Evolutionary conservation across 1,140 invertebrate genomes (phyloP), one percentile per base, ranked within the genome.

Genomic region (Danaus melanippus): DNA sequence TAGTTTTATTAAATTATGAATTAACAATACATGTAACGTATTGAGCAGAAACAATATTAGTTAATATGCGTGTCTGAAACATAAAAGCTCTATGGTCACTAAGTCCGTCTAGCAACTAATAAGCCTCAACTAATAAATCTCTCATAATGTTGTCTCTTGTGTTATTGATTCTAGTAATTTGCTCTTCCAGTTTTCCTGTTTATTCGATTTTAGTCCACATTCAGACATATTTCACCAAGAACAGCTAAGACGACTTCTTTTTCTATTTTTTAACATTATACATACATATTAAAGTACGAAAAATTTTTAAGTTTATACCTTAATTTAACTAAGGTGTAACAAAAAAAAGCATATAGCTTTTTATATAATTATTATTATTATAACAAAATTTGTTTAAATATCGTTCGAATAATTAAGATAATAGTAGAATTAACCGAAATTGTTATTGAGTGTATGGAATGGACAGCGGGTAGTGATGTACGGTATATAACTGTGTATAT

Each of bases 121-220:
- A 81, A 81, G 79, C 69, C 70, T 70, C 66, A 65, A 54, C 66
- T 64, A 78, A 83, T 83, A 83, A 83, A 83, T 83, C 78, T 71
- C 56, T 49, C 69, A 75, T 79, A 79, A 83, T 81, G 79, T 74
- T 60, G 64, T 67, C 74, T 15, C 15, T 57, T 46, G 55, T 51
- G 61, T 76, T 83, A 83, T 83, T 83, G 79, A 83, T 83, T 83
- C 70, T 62, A 58, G 53, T 75, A 70, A 76, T 79, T 74, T 70
- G 51, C 49, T 49, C 15, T 15, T 15, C 63, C 58, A 48, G 63
- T 70, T 73, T 70, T 69, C 69, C 72, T 75, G 68, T 74, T 75
- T 66, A 64, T 42, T 52, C 53, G 53, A 63, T 63, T 56, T 53
- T 3, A 15, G 15, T 15, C 15, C 15, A 15, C 1, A 15, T 15